phyloP scores from a whole-genome alignment of 2,113 vertebrate genomes.

The Neolamprologus caudopunctatus region DNA sequence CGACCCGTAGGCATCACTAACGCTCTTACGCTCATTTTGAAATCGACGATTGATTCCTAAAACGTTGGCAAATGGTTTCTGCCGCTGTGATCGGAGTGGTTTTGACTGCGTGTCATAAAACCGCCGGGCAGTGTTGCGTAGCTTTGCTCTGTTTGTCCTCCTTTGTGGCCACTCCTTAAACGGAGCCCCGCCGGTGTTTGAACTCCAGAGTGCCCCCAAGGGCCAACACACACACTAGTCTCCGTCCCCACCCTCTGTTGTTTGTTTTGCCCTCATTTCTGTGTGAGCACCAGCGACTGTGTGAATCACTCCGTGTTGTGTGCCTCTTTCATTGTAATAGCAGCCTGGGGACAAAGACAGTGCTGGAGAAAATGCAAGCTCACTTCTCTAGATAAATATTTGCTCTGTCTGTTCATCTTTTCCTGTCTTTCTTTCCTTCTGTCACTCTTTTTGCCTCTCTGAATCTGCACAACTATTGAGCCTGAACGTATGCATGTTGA shows the following conservation, averaged over 20 bases:
- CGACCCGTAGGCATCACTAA: neutral
- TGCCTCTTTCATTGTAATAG: conserved; percentile 30
- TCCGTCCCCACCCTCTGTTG: conserved; percentile 49
- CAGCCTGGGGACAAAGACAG: conserved; percentile 44
- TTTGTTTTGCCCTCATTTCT: conserved; percentile 69
- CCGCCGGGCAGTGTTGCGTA: neutral
- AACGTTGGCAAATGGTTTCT: neutral
- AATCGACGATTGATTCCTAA: neutral
- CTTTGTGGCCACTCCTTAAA: conserved; percentile 57
- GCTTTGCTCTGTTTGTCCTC: conserved; percentile 44
- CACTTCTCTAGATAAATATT: conserved; percentile 48
- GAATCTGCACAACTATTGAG: neutral
- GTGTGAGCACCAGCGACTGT: conserved; percentile 28
- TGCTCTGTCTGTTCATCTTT: conserved; percentile 11
- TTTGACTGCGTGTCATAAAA: neutral
- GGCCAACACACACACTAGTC: conserved; percentile 30
- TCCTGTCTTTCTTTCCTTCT: neutral
- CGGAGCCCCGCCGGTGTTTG: conserved; percentile 38
- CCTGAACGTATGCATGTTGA: neutral
- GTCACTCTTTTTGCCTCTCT: neutral
- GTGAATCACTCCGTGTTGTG: conserved; percentile 6
- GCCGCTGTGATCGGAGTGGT: neutral
- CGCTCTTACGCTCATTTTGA: neutral
- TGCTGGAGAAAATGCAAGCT: conserved; percentile 46
- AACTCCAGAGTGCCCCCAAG: conserved; percentile 48